These are phyloP conservation scores for Odontothrips loti DNA, from an alignment of 2,888 invertebrate genomes.

Conservation along the genomic window DNA sequence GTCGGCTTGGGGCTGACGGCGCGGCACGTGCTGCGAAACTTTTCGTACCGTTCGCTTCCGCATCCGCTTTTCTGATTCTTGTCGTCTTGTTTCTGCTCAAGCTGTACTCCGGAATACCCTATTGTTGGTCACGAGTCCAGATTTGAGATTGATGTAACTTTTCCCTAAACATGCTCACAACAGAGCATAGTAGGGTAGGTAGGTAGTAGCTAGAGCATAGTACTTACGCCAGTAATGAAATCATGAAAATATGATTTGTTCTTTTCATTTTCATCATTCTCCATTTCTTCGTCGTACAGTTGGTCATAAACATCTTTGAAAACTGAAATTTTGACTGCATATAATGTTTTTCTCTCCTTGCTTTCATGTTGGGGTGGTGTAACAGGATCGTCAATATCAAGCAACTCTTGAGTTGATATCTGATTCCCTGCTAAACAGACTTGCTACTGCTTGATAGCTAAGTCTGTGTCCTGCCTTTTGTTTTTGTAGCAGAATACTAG, in stretches of 20 bases:
- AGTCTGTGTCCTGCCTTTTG: neutral
- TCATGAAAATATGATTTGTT: neutral
- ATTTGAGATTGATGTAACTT: neutral
- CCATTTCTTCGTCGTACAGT: neutral
- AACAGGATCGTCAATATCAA: neutral
- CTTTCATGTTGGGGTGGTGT: neutral
- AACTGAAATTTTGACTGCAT: neutral
- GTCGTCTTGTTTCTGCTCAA: too few relatives aligned
- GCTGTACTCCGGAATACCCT: too few relatives aligned
- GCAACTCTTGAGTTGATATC: neutral
- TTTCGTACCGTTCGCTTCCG: too few relatives aligned
- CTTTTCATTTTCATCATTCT: neutral
- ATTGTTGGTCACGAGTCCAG: neutral
- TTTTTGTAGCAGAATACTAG: neutral
- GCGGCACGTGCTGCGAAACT: too few relatives aligned
- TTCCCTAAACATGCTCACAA: neutral
- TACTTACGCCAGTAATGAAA: neutral
- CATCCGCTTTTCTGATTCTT: too few relatives aligned
- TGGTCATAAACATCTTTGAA: neutral
- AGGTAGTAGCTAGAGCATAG: neutral
- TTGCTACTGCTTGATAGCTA: neutral
- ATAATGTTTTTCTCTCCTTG: neutral
- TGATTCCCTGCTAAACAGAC: neutral
- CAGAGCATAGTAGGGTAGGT: neutral
- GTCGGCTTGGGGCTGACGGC: too few relatives aligned